Evolutionary conservation across 2,888 invertebrate genomes (phyloP).

Genomic region (Drosophila nigricruria): DNA sequence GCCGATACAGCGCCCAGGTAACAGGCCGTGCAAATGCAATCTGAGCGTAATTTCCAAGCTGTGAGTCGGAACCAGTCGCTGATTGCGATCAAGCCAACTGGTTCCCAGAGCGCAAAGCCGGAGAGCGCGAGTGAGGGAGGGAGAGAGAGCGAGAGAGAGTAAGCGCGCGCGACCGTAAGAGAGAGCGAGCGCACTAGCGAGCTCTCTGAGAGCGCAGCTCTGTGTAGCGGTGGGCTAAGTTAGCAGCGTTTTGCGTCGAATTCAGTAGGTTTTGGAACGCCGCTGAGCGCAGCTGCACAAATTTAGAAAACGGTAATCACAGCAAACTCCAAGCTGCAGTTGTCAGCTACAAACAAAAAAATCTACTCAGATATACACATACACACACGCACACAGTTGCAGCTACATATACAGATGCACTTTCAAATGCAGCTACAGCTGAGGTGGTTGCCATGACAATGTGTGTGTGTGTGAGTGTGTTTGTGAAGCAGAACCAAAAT

Average conservation of each 20-base stretch:
- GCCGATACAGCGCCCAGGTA: constrained; percentile 57
- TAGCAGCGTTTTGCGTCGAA: constrained; percentile 38
- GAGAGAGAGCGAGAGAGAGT: constrained; percentile 17
- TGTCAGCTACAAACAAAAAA: constrained; percentile 20
- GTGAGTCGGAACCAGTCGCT: constrained; percentile 65
- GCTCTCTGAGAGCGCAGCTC: constrained; percentile 14
- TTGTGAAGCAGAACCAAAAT: constrained; percentile 40
- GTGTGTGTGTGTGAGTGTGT: constrained; percentile 19
- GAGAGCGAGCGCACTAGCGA: constrained; percentile 1
- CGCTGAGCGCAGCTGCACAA: constrained; percentile 80
- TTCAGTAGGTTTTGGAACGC: constrained; percentile 82
- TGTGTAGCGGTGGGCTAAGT: constrained; percentile 28
- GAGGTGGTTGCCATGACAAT: constrained; percentile 27
- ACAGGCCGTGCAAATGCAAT: constrained; percentile 64
- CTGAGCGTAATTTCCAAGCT: constrained; percentile 56
- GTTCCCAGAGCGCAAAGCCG: constrained; percentile 39
- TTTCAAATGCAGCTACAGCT: constrained; percentile 55
- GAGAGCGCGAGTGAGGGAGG: constrained; percentile 15
- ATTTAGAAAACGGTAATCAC: constrained; percentile 61
- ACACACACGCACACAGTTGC: constrained; percentile 41
- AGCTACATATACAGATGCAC: constrained; percentile 35
- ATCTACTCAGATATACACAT: constrained; percentile 10
- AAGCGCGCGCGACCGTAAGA: neutral
- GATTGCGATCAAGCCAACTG: constrained; percentile 60
- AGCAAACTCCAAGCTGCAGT: constrained; percentile 39